phyloP scores from a whole-genome alignment of 2,797 vertebrate species.

The Mormyrus hasselquistii region DNA sequence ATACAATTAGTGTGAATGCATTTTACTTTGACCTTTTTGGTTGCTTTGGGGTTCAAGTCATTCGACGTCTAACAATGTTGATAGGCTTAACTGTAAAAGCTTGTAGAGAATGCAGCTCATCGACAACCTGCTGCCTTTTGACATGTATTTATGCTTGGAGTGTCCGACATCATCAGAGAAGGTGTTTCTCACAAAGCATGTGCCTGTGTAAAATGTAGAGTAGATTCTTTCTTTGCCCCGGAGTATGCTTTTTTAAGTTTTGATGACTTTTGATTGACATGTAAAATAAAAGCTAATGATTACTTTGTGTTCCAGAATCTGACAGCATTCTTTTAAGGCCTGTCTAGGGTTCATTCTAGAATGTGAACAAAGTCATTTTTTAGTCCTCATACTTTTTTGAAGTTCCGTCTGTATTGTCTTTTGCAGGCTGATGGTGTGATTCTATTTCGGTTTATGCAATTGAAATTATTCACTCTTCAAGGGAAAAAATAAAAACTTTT shows the following conservation, averaged over 20 bases:
- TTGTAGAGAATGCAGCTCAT: background rate
- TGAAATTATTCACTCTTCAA: background rate
- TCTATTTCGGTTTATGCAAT: slow-evolving; percentile 9
- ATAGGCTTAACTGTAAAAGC: background rate
- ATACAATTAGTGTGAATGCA: background rate
- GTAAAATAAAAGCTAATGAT: background rate
- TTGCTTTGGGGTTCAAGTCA: background rate
- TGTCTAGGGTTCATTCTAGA: background rate
- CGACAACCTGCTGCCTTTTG: background rate
- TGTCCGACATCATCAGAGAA: background rate
- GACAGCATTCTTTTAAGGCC: background rate
- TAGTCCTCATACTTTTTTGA: background rate
- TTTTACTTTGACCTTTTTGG: background rate
- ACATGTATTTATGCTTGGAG: background rate
- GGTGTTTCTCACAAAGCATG: background rate
- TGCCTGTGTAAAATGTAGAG: background rate
- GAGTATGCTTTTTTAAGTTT: background rate
- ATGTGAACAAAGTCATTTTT: background rate
- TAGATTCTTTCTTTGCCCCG: background rate
- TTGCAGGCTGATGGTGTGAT: background rate
- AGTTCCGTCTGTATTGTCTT: background rate
- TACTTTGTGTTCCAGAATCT: background rate
- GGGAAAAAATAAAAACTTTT: background rate
- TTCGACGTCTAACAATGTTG: background rate
- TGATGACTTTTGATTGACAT: background rate